Percentiles rank a stretch among this genome's conserved stretches.
Conservation (phyloP, 2,888 invertebrate species). For the Drosophila prostipennis region DNA sequence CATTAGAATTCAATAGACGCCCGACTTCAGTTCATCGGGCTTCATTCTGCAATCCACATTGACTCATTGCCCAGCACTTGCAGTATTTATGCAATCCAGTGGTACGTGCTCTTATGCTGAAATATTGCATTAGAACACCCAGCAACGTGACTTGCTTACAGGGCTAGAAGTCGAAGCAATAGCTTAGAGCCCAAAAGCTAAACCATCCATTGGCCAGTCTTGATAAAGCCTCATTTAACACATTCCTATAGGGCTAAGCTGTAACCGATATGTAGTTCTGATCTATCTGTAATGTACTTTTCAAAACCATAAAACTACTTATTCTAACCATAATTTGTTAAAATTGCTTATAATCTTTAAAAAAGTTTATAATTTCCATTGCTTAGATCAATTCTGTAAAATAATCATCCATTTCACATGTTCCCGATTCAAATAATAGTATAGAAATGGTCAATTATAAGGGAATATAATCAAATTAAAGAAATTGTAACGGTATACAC, state of each 20-base stretch:
- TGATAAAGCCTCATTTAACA: neutral
- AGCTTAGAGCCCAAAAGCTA: neutral
- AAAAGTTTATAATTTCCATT: too few relatives aligned
- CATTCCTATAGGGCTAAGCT: too few relatives aligned
- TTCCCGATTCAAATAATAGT: too few relatives aligned
- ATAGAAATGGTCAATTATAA: too few relatives aligned
- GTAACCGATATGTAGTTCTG: too few relatives aligned
- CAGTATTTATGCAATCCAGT: slow-evolving; percentile 57
- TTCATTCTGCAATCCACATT: slow-evolving; percentile 14
- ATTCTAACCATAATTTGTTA: too few relatives aligned
- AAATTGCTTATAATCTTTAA: too few relatives aligned
- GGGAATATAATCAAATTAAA: too few relatives aligned
- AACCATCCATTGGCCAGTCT: neutral
- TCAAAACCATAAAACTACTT: too few relatives aligned
- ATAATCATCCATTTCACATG: too few relatives aligned
- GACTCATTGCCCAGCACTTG: slow-evolving; percentile 13
- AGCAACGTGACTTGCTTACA: slow-evolving; percentile 35
- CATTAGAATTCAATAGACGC: slow-evolving; percentile 72
- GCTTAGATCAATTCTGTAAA: too few relatives aligned
- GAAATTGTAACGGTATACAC: neutral
- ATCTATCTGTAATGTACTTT: too few relatives aligned
- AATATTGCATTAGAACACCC: slow-evolving; percentile 62
- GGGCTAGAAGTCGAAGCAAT: neutral
- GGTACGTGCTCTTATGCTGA: slow-evolving; percentile 64
- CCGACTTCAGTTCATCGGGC: slow-evolving; percentile 13